Evolutionary conservation across 2,797 vertebrate species (phyloP), one percentile per base, ranked within the genome.

Genomic region (Cuculus canorus): DNA sequence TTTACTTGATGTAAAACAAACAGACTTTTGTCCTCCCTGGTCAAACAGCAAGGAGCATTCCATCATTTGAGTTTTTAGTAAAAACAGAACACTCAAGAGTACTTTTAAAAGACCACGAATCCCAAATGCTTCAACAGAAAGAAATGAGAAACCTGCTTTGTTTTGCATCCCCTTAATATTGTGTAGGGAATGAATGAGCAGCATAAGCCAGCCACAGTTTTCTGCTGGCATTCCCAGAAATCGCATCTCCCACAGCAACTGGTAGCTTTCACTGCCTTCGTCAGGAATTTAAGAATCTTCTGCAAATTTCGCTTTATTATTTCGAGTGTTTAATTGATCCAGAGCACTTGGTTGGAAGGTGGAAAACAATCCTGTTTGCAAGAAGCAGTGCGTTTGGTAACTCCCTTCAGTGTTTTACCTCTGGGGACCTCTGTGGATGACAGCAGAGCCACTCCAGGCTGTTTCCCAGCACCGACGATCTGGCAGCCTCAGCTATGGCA

Each of bases 211-310:
- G 37, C 3, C 21, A 10, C 27, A 23, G 7, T n/a, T 35, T 88
- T 66, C 39, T 12, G 7, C 21, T 5, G 5, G 10, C 2, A 10
- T 17, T 30, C 63, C 71, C 47, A 69, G 21, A 71, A 60, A 33
- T n/a, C 3, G 12, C 0, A 0, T 47, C 5, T 6, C 19, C 33
- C 3, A 0, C 30, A 53, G n/a, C 4, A 10, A 10, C 17, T 10
- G 11, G 7, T 5, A 5, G 17, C 7, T 2, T 47, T 43, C 33
- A 25, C 0, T 12, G 9, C 7, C 33, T 53, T 75, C 12, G 8
- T 56, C 7, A 21, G 9, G 4, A 28, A n/a, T 17, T 17, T 30
- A 30, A 39, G 28, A 30, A 6, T 11, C 47, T 22, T 22, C 18
- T 30, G 16, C 10, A 39, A 30, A 9, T 16, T 37, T 24, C 12